phyloP scores from a whole-genome alignment of 1,140 invertebrate genomes.

The Drosophila equinoxialis region DNA sequence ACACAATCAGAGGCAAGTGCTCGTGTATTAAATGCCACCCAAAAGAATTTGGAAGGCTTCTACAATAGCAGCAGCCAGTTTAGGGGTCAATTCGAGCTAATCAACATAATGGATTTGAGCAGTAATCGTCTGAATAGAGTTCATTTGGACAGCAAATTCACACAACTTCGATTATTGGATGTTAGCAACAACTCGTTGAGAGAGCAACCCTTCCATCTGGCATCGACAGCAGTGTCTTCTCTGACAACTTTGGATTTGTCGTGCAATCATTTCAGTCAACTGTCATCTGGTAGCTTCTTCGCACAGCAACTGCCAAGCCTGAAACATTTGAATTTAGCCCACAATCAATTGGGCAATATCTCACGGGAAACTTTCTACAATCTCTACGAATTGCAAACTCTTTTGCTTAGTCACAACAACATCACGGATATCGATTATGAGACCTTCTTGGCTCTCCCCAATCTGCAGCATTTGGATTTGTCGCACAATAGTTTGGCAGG shows the following conservation, averaged over 20 bases:
- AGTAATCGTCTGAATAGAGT: constrained; percentile 48
- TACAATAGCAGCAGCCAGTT: constrained; percentile 63
- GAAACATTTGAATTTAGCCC: constrained; percentile 86
- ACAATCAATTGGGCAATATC: constrained; percentile 81
- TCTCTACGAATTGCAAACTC: constrained; percentile 81
- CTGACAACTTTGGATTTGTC: constrained; percentile 83
- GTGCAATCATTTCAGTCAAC: constrained; percentile 83
- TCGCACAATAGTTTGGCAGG: constrained; percentile 89
- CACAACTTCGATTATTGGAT: constrained; percentile 56
- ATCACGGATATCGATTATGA: constrained; percentile 84
- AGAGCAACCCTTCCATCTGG: constrained; percentile 31
- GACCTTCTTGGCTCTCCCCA: constrained; percentile 86
- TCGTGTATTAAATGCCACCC: constrained; percentile 51
- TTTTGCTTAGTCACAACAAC: constrained; percentile 85
- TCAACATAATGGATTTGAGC: constrained; percentile 57
- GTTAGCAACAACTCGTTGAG: constrained; percentile 60
- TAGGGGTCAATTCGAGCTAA: constrained; percentile 52
- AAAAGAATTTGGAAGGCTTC: constrained; percentile 27
- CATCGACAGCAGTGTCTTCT: constrained; percentile 30
- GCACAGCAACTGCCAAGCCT: constrained; percentile 77
- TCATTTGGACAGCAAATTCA: constrained; percentile 44
- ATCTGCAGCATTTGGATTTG: constrained; percentile 90
- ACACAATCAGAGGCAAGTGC: constrained; percentile 16
- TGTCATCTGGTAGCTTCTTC: constrained; percentile 72
- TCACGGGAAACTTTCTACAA: constrained; percentile 81